Conservation (phyloP, 1,140 invertebrate species). For the Drosophila lini region DNA sequence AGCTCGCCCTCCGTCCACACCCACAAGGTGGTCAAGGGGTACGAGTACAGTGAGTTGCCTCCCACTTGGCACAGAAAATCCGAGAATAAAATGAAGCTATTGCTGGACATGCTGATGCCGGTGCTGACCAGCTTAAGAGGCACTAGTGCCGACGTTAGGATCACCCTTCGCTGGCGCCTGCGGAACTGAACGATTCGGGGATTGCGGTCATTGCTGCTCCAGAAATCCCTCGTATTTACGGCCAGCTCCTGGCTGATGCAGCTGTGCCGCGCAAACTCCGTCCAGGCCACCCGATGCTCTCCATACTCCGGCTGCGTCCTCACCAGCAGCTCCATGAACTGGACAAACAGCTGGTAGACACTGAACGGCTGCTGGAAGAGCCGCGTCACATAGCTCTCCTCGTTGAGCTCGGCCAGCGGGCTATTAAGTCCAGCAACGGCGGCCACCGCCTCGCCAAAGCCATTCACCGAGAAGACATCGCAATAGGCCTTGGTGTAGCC, state of each 20-base stretch:
- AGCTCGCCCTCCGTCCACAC: conserved; percentile 87
- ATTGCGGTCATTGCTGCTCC: conserved; percentile 71
- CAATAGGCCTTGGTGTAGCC: conserved; percentile 90
- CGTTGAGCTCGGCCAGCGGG: conserved; percentile 63
- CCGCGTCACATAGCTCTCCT: conserved; percentile 66
- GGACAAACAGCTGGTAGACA: conserved; percentile 69
- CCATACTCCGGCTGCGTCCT: conserved; percentile 62
- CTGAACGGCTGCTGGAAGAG: conserved; percentile 78
- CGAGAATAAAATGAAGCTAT: conserved; percentile 90
- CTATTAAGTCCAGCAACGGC: conserved; percentile 46
- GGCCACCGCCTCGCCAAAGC: conserved; percentile 74
- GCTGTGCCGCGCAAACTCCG: conserved; percentile 66
- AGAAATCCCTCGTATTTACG: conserved; percentile 79
- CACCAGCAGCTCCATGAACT: conserved; percentile 73
- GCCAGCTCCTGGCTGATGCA: conserved; percentile 80
- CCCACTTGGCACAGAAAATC: conserved; percentile 91
- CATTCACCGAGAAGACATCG: conserved; percentile 89
- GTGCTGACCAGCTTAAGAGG: conserved; percentile 87
- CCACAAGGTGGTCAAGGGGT: conserved; percentile 92
- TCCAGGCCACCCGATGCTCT: conserved; percentile 70
- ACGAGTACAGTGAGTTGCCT: conserved; percentile 85
- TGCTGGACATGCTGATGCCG: conserved; percentile 86
- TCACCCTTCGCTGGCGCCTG: conserved; percentile 87
- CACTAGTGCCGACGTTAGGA: conserved; percentile 90
- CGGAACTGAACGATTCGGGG: conserved; percentile 61